Base-by-base conservation (phyloP, 2,113 vertebrate genomes). In the Gallinago media region DNA sequence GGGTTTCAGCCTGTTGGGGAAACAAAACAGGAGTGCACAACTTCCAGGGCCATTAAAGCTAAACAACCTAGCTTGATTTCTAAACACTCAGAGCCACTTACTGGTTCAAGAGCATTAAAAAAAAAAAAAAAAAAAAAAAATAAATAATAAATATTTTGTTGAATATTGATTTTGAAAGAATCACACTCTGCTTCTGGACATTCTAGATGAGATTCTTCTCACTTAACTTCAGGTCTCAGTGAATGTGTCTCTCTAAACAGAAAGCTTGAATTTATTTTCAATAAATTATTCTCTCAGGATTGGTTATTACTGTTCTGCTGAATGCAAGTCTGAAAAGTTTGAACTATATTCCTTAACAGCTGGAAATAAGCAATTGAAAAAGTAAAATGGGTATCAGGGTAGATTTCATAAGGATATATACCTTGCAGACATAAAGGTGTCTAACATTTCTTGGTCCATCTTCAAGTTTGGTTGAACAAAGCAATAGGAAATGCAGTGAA, bases 1-100 rank as follows among this genome's bases (percentile, higher is more conserved):
- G 20, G 46, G 46, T 47, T 47, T 47, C 46, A 36, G 10, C 7
- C 32, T 38, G 42, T 0, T 26, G 20, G 15, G n/a, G 20, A 84
- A 78, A 63, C 0, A 2, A 66, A 92, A 55, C 9, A 38, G 12
- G 25, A 77, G 3, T 1, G 0, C 55, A 5, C 13, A 58, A 4
- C 31, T 56, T 94, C 40, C 12, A 54, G 5, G 17, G 2, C 11
- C 13, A 1, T 58, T 90, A 62, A 72, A 65, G 12, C 15, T 14
- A 83, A 93, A 79, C 17, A 72, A 6, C 25, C 46, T 46, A 56
- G 7, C 27, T 74, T 63, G 46, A 80, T 62, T 86, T 83, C 31
- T 42, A 26, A 94, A 84, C 8, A 26, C 9, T 88, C 9, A 55
- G 17, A 74, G n/a, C 0, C 26, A 75, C 14, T 73, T 71, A 25